Percentiles rank a stretch among this genome's conserved stretches.
Conservation (phyloP, 2,113 vertebrate species). For the Seriola dumerili region DNA sequence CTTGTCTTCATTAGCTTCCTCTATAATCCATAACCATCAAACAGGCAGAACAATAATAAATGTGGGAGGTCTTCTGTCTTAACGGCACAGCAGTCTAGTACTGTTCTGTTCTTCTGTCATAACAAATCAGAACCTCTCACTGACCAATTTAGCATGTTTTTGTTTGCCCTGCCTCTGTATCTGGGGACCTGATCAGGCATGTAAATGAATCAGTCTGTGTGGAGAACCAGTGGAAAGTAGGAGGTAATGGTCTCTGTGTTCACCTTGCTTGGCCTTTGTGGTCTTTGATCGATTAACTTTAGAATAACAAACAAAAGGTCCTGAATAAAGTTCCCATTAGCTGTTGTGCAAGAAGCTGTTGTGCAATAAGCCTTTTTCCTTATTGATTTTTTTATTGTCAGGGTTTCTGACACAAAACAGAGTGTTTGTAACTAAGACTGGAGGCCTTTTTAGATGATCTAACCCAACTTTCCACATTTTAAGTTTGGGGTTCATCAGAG, state of each 20-base stretch:
- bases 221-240: slow-evolving; percentile 16
- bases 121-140: slow-evolving; percentile 44
- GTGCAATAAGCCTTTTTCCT: background rate
- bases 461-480: background rate
- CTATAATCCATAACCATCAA: slow-evolving; percentile 25
- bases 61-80: slow-evolving; percentile 10
- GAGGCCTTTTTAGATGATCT: background rate
- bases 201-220: slow-evolving; percentile 38
- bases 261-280: slow-evolving; percentile 38
- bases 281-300: slow-evolving; percentile 51
- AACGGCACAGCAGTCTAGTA: slow-evolving; percentile 2
- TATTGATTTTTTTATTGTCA: slow-evolving; percentile 33
- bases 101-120: background rate
- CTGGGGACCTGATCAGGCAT: slow-evolving; percentile 41
- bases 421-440: slow-evolving; percentile 5
- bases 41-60: slow-evolving; percentile 23
- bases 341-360: slow-evolving; percentile 37
- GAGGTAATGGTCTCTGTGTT: slow-evolving; percentile 49
- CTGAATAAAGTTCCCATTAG: slow-evolving; percentile 56
- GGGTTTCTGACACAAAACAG: slow-evolving; percentile 5
- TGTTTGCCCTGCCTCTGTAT: background rate
- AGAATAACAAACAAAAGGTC: slow-evolving; percentile 46
- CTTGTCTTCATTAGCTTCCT: slow-evolving; percentile 21
- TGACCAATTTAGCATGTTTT: slow-evolving; percentile 58
- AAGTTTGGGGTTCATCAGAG: background rate